Percentiles rank a stretch among this genome's conserved stretches.
These are phyloP conservation scores for Oryzias woworae DNA, from an alignment of 2,113 vertebrate species.

Conservation along the genomic window DNA sequence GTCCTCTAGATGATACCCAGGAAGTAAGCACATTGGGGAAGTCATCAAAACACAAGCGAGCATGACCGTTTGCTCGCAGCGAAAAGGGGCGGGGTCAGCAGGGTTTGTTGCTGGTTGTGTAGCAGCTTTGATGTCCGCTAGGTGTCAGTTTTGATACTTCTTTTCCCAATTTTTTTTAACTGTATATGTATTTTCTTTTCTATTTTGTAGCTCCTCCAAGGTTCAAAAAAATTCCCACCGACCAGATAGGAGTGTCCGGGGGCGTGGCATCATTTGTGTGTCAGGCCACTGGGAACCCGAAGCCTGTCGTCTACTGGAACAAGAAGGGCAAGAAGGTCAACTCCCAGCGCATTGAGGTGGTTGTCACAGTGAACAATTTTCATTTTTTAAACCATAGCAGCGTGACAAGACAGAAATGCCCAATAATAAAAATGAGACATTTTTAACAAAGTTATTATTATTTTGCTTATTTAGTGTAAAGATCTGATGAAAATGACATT, in stretches of 20 bases:
- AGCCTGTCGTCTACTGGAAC: conserved; percentile 95
- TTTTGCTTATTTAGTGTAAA: no score
- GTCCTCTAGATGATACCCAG: conserved; percentile 77
- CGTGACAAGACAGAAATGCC: conserved; percentile 18
- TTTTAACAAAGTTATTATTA: background rate
- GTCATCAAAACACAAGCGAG: conserved; percentile 52
- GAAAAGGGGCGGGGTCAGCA: conserved; percentile 47
- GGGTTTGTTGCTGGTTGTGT: conserved; percentile 13
- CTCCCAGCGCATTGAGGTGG: conserved; percentile 98
- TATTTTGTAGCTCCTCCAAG: conserved; percentile 76
- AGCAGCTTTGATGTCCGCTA: conserved; percentile 18
- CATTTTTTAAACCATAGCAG: background rate
- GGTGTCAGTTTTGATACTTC: conserved; percentile 30
- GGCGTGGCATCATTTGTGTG: conserved; percentile 98
- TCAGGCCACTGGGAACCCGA: conserved; percentile 91
- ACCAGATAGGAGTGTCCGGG: conserved; percentile 96
- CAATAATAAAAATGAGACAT: background rate
- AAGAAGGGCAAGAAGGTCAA: conserved; percentile 99
- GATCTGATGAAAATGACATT: no score
- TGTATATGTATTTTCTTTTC: background rate
- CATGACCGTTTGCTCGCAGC: conserved; percentile 44
- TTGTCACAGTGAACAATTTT: conserved; percentile 72
- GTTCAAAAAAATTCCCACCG: conserved; percentile 91
- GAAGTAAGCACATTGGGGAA: conserved; percentile 62
- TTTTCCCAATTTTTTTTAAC: background rate